Evolutionary conservation across 2,113 vertebrate species (phyloP).

Genomic region (Choloepus hoffmanni): DNA sequence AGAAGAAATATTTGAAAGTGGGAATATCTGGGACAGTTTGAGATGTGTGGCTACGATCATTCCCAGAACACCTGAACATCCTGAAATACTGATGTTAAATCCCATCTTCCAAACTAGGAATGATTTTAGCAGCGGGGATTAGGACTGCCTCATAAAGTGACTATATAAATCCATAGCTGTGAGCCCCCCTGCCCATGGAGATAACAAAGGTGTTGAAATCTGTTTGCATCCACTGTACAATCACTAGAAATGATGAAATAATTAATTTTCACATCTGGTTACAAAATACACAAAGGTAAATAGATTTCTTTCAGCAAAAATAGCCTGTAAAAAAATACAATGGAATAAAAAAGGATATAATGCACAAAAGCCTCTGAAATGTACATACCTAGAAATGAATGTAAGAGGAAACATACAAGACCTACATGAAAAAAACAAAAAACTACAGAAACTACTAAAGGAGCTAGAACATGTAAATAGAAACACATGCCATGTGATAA

Average conservation of each 20-base stretch:
- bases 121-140: slow-evolving; percentile 39
- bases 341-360: background rate
- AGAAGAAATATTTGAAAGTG: slow-evolving; percentile 70
- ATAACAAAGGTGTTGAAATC: background rate
- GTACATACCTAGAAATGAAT: slow-evolving; percentile 62
- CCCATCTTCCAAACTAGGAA: background rate
- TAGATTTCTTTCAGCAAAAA: slow-evolving; percentile 23
- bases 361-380: slow-evolving; percentile 58
- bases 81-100: slow-evolving; percentile 31
- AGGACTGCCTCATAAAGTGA: background rate
- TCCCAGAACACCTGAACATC: slow-evolving; percentile 73
- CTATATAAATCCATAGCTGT: background rate
- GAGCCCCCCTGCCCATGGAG: background rate
- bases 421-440: background rate
- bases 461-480: slow-evolving; percentile 26
- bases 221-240: background rate
- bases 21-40: slow-evolving; percentile 57
- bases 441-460: background rate
- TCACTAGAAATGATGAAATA: slow-evolving; percentile 38
- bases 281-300: background rate
- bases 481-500: slow-evolving; percentile 24
- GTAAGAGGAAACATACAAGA: slow-evolving; percentile 47
- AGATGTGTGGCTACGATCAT: slow-evolving; percentile 55
- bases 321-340: slow-evolving; percentile 17
- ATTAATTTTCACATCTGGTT: background rate